Conservation (phyloP, 2,797 vertebrate species). For the Melopsittacus undulatus region DNA sequence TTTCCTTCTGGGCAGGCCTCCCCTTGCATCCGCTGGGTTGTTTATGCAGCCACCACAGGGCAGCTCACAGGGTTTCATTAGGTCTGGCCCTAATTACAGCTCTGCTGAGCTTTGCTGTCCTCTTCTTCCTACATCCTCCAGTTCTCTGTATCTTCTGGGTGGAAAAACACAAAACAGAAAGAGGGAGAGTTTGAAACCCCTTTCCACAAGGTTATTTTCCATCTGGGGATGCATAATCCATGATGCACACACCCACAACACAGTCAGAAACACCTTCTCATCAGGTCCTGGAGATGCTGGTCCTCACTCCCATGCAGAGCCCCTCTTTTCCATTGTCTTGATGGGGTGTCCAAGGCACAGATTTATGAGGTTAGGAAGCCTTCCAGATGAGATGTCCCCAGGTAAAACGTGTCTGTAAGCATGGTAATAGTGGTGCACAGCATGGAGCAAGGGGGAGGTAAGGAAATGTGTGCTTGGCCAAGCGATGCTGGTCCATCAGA, state of each 20-base stretch:
- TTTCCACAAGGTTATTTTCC: background rate
- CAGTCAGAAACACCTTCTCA: background rate
- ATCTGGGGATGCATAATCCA: background rate
- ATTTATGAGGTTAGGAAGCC: background rate
- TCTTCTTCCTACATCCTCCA: background rate
- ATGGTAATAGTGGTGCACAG: background rate
- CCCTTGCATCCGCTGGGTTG: rapidly evolving
- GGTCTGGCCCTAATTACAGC: background rate
- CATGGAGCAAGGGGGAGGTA: background rate
- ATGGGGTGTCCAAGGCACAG: background rate
- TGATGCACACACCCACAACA: background rate
- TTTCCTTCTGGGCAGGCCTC: background rate
- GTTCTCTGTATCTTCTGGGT: background rate
- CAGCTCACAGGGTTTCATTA: background rate
- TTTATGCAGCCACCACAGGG: background rate
- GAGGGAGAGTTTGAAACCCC: background rate
- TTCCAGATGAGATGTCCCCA: background rate
- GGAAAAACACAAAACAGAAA: background rate
- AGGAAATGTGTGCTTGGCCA: background rate
- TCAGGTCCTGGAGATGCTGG: background rate
- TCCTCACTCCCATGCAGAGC: background rate
- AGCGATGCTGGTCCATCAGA: background rate
- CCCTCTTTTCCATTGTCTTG: background rate
- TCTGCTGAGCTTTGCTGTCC: background rate
- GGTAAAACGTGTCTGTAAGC: background rate